These are phyloP conservation scores for Phylloscopus whistleri DNA, from an alignment of 2,113 vertebrate species.

Conservation along the genomic window DNA sequence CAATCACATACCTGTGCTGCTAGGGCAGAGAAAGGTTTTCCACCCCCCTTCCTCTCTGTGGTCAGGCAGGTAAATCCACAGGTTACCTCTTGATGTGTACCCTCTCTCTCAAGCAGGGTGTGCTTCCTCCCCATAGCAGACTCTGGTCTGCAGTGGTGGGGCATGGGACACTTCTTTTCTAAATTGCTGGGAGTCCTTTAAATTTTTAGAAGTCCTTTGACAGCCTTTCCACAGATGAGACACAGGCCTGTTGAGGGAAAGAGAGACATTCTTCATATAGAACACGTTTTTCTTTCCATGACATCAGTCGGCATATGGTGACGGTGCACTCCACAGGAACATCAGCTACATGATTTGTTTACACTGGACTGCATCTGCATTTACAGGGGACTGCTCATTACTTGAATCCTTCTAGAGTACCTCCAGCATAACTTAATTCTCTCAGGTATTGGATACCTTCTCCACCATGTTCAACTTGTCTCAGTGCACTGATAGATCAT, in stretches of 20 bases:
- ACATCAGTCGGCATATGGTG: fast-evolving
- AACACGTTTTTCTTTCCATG: no score
- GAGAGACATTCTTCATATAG: neutral
- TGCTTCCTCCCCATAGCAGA: neutral
- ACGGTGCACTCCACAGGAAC: neutral
- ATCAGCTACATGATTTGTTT: no score
- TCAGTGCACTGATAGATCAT: fast-evolving
- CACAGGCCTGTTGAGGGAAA: no score
- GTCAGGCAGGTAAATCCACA: neutral
- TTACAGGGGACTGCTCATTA: neutral
- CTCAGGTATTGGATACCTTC: neutral
- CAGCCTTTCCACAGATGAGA: neutral
- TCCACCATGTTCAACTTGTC: fast-evolving
- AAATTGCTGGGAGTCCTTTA: neutral
- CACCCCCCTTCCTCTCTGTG: neutral
- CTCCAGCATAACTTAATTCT: neutral
- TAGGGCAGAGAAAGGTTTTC: neutral
- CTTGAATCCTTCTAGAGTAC: neutral
- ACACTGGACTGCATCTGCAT: neutral
- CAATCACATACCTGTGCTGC: fast-evolving
- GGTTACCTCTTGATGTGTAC: no score
- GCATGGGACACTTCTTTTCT: neutral
- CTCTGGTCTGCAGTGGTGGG: neutral
- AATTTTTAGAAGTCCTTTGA: neutral
- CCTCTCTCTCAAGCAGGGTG: neutral